These are phyloP conservation scores for Sterrhoptilus dennistouni DNA, from an alignment of 2,113 vertebrate genomes.

Conservation along the genomic window DNA sequence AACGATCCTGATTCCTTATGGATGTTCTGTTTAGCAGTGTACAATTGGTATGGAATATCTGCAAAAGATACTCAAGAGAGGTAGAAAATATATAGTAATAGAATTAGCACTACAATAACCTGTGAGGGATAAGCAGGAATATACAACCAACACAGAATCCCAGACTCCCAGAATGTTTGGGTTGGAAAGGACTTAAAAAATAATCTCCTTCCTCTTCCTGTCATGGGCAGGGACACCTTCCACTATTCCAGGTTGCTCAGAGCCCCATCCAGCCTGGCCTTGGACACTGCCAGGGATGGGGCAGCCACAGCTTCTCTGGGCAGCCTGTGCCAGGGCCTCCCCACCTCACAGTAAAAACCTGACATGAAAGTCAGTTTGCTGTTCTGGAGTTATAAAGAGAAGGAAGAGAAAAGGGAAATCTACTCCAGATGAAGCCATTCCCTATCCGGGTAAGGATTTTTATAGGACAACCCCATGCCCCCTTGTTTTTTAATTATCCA, in stretches of 20 bases:
- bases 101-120: neutral
- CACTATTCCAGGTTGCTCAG: accelerated
- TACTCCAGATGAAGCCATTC: neutral
- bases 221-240: neutral
- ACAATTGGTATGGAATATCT: neutral
- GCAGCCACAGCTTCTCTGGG: neutral
- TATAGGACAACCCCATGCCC: neutral
- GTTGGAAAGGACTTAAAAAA: neutral
- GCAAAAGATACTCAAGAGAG: neutral
- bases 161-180: neutral
- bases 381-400: neutral
- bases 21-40: neutral
- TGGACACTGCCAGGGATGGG: neutral
- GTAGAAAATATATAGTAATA: neutral
- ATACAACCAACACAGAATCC: neutral
- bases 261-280: neutral
- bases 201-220: neutral
- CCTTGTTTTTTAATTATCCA: neutral
- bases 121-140: neutral
- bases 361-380: neutral
- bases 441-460: neutral
- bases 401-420: neutral
- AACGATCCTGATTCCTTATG: neutral
- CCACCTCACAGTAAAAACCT: neutral
- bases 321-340: neutral